A percentile compares a stretch with the other conserved stretches of the same genome.
phyloP scores from a whole-genome alignment of 2,113 vertebrate species.

The Mellivora capensis region DNA sequence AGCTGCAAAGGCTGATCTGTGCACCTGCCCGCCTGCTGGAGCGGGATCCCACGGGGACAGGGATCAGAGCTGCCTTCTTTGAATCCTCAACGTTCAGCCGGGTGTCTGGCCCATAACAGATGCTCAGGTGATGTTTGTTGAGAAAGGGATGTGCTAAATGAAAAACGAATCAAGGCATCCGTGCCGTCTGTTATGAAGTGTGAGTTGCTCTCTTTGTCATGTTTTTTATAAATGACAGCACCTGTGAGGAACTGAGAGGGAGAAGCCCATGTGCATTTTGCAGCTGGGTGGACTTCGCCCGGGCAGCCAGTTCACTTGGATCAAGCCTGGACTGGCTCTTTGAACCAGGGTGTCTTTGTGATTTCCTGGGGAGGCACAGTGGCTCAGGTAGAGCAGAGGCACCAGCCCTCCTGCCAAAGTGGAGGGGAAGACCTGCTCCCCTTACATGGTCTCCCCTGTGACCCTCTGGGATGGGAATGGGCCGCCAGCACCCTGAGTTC shows the following conservation, averaged over 20 bases:
- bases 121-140: neutral
- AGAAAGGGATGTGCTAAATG: neutral
- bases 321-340: neutral
- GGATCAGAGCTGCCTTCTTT: neutral
- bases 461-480: neutral
- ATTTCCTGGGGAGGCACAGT: neutral
- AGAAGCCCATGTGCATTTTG: neutral
- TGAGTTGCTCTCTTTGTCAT: neutral
- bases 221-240: neutral
- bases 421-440: neutral
- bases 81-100: neutral
- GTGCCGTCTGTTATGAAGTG: neutral
- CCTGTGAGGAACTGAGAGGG: neutral
- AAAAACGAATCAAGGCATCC: neutral
- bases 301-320: neutral
- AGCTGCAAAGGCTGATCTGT: too few relatives aligned
- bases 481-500: neutral
- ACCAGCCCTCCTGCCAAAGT: neutral
- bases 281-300: neutral
- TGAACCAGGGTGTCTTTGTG: neutral
- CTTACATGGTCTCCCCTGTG: too few relatives aligned
- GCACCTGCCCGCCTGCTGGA: neutral
- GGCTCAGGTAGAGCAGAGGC: neutral
- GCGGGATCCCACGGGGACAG: fast-evolving
- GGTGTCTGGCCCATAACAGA: fast-evolving